phyloP scores from a whole-genome alignment of 2,113 vertebrate genomes.

The Phoxinus phoxinus region DNA sequence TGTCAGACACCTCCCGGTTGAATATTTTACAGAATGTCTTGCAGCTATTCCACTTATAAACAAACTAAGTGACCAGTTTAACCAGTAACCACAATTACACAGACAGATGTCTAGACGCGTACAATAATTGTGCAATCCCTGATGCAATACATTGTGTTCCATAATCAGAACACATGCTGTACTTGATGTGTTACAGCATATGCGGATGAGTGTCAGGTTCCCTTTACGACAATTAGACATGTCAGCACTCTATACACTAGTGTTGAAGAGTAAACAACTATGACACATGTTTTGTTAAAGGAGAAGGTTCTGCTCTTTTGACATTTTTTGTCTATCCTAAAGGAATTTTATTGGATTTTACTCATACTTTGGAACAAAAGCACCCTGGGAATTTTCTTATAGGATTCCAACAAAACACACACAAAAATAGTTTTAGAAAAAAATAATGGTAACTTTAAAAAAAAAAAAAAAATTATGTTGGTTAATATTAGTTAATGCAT shows the following conservation, averaged over 20 bases:
- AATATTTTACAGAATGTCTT: constrained; percentile 8
- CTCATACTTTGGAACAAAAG: not conserved
- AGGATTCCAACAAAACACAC: not conserved
- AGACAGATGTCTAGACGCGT: constrained; percentile 28
- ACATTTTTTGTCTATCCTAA: not conserved
- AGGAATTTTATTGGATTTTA: not conserved
- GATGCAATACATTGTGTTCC: constrained; percentile 16
- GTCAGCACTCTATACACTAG: constrained; percentile 1
- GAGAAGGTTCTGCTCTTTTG: not conserved
- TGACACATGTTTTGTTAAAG: not conserved
- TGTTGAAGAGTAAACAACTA: not conserved
- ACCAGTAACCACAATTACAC: too few relatives aligned
- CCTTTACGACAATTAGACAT: not conserved
- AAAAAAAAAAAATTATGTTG: not conserved
- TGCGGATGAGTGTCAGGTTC: constrained; percentile 21
- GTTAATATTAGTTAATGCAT: not conserved
- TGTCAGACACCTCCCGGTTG: not conserved
- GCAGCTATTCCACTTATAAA: constrained; percentile 1
- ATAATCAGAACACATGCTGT: constrained; percentile 8
- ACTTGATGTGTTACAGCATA: not conserved
- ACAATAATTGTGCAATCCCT: not conserved
- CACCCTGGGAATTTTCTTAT: not conserved
- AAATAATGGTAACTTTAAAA: not conserved
- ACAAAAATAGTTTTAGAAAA: not conserved
- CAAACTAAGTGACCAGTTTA: not conserved